phyloP scores from a whole-genome alignment of 2,797 vertebrate genomes.

The Macropodus opercularis region DNA sequence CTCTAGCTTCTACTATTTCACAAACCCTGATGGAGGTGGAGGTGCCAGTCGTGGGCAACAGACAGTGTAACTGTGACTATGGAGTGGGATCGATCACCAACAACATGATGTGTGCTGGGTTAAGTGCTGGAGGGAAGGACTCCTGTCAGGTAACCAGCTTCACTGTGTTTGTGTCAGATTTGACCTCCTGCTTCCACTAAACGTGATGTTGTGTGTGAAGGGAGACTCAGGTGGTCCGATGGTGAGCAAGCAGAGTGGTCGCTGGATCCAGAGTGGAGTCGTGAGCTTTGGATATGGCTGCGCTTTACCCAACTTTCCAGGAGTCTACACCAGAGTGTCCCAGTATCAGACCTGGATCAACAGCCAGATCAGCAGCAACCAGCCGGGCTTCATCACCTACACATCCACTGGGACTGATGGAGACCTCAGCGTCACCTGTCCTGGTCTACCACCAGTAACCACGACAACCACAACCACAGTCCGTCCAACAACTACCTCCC shows the following conservation, averaged over 20 bases:
- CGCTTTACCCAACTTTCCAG: constrained; percentile 28
- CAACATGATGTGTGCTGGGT: constrained; percentile 78
- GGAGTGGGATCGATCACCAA: fast-evolving
- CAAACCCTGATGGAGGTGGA: constrained; percentile 68
- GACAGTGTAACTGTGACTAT: constrained; percentile 60
- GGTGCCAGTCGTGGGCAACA: constrained; percentile 65
- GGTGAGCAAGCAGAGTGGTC: constrained; percentile 37
- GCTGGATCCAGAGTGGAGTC: constrained; percentile 61
- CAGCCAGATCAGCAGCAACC: not conserved
- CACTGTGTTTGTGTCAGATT: not conserved
- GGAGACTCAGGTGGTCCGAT: constrained; percentile 73
- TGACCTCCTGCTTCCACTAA: not conserved
- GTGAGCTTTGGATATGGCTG: constrained; percentile 64
- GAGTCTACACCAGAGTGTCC: constrained; percentile 70
- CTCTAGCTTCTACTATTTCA: constrained; percentile 36
- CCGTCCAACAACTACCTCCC: not conserved
- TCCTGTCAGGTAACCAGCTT: constrained; percentile 64
- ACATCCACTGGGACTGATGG: constrained; percentile 51
- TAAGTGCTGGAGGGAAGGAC: constrained; percentile 65
- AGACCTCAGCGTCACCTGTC: constrained; percentile 56
- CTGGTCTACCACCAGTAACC: constrained; percentile 6
- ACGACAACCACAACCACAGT: fast-evolving
- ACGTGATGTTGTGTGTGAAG: constrained; percentile 34
- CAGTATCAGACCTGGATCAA: constrained; percentile 68
- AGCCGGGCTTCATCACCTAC: constrained; percentile 50